Base-by-base conservation (phyloP, 2,797 vertebrate genomes). In the Poeciliopsis turneri region DNA sequence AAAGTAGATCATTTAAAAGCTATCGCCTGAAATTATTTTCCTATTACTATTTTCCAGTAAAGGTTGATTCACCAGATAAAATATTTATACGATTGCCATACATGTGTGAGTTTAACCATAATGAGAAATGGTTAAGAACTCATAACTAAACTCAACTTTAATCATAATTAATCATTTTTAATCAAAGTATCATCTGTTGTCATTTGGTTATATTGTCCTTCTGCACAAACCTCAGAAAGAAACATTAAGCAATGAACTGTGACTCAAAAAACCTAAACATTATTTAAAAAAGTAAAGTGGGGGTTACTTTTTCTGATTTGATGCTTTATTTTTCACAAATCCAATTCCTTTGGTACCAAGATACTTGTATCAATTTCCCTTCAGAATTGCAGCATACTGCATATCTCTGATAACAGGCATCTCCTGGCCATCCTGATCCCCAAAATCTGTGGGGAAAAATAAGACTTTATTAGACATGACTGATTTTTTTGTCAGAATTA, bases 401-500 rank as follows among this genome's bases (percentile, higher is more conserved):
- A 15, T 13, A 28, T 5, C 1, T 0, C 13, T 1, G 1, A 4
- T 43, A 15, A 0, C 0, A 0, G 7, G 0, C 0, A 18, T 2
- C 0, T 0, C 0, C 0, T 13, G 66, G 23, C 39, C 0, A 15
- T 69, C 11, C 39, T 25, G 23, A 3, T 69, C 0, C 39, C 66
- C 66, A 43, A n/a, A 69, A 43, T 39, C 66, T 69, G 66, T n/a
- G 4, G 39, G 5, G 25, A 1, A 25, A 43, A 69, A 8, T n/a
- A n/a, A n/a, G n/a, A 5, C 1, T 23, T 13, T 23, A 5, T 39
- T 66, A 39, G 10, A 39, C 18, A 23, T 11, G 6, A 36, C 61
- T 7, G 28, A 33, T 20, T 4, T 66, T 49, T 11, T 57, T 28
- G 12, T 33, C 15, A 59, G 59, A 33, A 15, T 61, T 15, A 3